phyloP scores from a whole-genome alignment of 2,797 vertebrate genomes.

The Epinephelus malabaricus region DNA sequence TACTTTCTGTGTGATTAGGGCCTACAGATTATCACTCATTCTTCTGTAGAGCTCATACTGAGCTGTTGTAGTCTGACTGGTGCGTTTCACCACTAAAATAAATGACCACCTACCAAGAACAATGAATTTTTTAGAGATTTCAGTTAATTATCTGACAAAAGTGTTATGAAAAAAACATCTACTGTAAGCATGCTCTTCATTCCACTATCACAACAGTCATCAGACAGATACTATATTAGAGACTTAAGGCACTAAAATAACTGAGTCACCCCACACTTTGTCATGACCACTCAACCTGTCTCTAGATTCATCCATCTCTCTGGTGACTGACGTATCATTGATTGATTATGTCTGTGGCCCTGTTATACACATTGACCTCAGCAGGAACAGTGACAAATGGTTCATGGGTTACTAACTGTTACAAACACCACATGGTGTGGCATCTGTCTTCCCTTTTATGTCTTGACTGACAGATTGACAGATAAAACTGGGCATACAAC shows the following conservation, averaged over 20 bases:
- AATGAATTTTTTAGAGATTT: background rate
- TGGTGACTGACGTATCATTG: background rate
- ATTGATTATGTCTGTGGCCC: constrained; percentile 6
- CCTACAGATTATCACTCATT: background rate
- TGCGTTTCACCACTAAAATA: background rate
- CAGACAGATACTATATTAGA: background rate
- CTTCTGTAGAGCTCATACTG: background rate
- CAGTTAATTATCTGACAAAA: background rate
- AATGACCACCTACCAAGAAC: background rate
- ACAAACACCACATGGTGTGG: background rate
- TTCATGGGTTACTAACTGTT: background rate
- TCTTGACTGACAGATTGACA: constrained; percentile 7
- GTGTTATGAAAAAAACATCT: background rate
- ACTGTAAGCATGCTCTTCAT: background rate
- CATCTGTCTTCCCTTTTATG: background rate
- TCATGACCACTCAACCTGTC: background rate
- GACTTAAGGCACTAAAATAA: constrained; percentile 27
- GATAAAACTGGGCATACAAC: background rate
- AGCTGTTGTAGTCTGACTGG: background rate
- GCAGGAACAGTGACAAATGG: background rate
- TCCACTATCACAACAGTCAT: background rate
- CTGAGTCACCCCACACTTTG: background rate
- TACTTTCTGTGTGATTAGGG: no score
- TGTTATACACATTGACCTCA: constrained; percentile 4
- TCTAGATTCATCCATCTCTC: constrained; percentile 1